Conservation (phyloP, 2,797 vertebrate species). For the Crocodylus rhombifer region DNA sequence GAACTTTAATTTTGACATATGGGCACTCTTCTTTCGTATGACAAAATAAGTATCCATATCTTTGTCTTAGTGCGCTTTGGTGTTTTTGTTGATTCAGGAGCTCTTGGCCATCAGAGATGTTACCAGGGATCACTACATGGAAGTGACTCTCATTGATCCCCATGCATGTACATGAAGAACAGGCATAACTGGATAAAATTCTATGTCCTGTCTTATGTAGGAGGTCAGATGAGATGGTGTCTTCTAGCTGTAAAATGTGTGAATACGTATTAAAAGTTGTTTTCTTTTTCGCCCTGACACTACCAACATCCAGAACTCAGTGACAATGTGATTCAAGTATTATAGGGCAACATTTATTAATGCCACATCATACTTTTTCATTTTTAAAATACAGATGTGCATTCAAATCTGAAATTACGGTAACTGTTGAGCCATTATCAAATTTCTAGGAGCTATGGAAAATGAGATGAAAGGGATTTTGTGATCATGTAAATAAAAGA, state of each 20-base stretch:
- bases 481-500: constrained; percentile 20
- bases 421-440: neutral
- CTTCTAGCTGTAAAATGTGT: constrained; percentile 12
- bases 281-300: constrained; percentile 1
- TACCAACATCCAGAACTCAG: constrained; percentile 33
- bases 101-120: too few relatives aligned
- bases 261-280: neutral
- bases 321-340: constrained; percentile 28
- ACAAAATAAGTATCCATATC: too few relatives aligned
- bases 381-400: neutral
- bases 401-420: neutral
- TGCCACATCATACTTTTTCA: constrained; percentile 27
- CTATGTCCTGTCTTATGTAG: neutral
- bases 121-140: too few relatives aligned
- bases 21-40: too few relatives aligned
- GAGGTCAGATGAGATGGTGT: neutral
- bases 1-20: neutral
- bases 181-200: constrained; percentile 6
- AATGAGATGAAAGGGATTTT: constrained; percentile 16
- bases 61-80: too few relatives aligned
- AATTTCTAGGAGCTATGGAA: constrained; percentile 35
- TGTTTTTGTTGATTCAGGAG: too few relatives aligned
- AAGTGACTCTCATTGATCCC: too few relatives aligned
- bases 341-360: constrained; percentile 39
- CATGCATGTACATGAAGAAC: too few relatives aligned